Conservation (phyloP, 2,797 vertebrate species). For the Squalus acanthias region DNA sequence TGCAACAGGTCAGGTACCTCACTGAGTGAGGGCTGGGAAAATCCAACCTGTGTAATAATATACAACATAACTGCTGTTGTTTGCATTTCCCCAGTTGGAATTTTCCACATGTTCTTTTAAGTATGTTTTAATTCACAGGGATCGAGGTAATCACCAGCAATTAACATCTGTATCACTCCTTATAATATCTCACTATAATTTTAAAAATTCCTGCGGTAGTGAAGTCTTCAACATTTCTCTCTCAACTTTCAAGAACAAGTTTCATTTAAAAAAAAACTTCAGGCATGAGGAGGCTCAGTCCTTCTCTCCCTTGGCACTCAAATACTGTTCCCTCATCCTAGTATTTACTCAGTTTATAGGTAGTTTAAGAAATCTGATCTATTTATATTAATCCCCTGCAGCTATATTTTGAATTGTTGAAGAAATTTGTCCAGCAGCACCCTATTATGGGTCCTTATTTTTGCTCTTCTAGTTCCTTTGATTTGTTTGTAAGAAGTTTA, state of each 20-base stretch:
- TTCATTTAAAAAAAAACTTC: neutral
- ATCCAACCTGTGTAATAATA: too few species aligned
- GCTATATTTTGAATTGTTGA: neutral
- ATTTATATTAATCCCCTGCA: neutral
- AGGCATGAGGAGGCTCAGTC: neutral
- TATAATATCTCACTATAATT: neutral
- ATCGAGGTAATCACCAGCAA: too few species aligned
- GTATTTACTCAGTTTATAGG: neutral
- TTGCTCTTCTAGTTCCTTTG: neutral
- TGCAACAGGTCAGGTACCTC: too few species aligned
- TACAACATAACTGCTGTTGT: too few species aligned
- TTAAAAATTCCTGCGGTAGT: neutral
- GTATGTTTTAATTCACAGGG: too few species aligned
- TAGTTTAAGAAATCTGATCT: neutral
- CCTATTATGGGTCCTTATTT: neutral
- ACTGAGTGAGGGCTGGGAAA: too few species aligned
- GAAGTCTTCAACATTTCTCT: neutral
- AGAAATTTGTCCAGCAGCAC: neutral
- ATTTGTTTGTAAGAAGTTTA: neutral
- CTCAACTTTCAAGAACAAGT: too few species aligned
- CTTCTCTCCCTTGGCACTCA: neutral
- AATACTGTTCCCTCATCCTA: neutral
- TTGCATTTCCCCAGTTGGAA: too few species aligned
- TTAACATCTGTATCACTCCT: too few species aligned
- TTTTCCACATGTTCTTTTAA: too few species aligned